phyloP scores from a whole-genome alignment of 2,113 vertebrate species.

The Xyliphius kryptos region DNA sequence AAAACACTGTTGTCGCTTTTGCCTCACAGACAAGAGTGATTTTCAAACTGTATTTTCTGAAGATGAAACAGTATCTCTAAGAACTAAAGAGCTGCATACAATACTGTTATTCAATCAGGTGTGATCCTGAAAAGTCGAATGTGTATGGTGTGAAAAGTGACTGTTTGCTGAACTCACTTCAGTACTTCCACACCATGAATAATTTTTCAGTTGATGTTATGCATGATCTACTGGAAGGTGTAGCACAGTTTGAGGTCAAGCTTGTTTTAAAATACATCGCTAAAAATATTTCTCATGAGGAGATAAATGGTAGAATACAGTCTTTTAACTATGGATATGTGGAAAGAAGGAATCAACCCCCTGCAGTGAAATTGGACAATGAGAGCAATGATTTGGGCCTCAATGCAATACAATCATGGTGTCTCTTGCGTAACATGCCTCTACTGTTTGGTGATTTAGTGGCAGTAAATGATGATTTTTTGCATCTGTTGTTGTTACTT shows the following conservation, averaged over 20 bases:
- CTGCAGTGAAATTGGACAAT: constrained; percentile 17
- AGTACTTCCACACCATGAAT: not conserved
- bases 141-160: constrained; percentile 15
- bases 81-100: not conserved
- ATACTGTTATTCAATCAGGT: not conserved
- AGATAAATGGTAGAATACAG: constrained; percentile 26
- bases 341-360: constrained; percentile 11
- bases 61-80: not conserved
- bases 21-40: not conserved
- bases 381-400: no score
- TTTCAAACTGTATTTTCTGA: constrained; percentile 4
- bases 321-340: constrained; percentile 34
- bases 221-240: constrained; percentile 20
- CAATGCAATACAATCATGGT: no score
- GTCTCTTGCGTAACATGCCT: constrained; percentile 4
- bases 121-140: not conserved
- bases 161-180: constrained; percentile 9
- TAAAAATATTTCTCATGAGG: not conserved
- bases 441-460: constrained; percentile 34
- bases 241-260: constrained; percentile 25
- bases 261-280: constrained; percentile 22
- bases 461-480: not conserved
- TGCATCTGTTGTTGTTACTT: constrained; percentile 13
- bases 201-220: constrained; percentile 26
- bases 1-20: not conserved